Conservation (phyloP, 1,140 invertebrate genomes). For the Brachionus rotundiformis region DNA sequence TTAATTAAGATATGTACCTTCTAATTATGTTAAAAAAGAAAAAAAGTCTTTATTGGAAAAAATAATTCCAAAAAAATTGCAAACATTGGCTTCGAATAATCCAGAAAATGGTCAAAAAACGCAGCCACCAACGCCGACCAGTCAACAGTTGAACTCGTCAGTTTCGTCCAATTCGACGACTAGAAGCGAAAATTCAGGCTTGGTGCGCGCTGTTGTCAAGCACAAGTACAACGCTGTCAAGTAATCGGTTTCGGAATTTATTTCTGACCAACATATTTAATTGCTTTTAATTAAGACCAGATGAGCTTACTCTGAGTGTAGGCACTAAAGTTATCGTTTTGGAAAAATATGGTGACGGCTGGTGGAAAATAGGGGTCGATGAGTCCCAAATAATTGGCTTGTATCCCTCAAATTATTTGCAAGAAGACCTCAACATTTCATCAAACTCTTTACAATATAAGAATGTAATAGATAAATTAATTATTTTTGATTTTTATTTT, state of each 20-base stretch:
- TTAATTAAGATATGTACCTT: conserved; percentile 86
- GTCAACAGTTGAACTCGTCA: conserved; percentile 34
- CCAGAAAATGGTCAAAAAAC: background rate
- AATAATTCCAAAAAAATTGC: conserved; percentile 59
- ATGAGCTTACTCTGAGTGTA: conserved; percentile 81
- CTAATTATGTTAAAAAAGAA: conserved; percentile 97
- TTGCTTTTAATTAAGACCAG: conserved; percentile 91
- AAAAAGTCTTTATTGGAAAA: conserved; percentile 91
- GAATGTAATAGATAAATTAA: conserved; percentile 37
- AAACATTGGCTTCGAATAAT: conserved; percentile 71
- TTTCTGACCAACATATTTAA: conserved; percentile 54
- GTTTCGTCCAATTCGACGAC: conserved; percentile 56
- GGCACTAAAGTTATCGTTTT: conserved; percentile 79
- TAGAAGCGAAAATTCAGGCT: conserved; percentile 71
- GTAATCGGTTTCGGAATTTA: background rate
- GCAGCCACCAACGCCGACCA: conserved; percentile 34
- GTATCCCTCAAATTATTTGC: conserved; percentile 2
- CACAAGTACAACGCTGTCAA: conserved; percentile 69
- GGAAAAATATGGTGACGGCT: conserved; percentile 98
- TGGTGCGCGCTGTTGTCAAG: conserved; percentile 68
- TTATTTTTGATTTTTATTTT: background rate
- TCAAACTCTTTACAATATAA: conserved; percentile 29
- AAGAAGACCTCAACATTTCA: background rate
- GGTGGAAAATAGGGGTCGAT: conserved; percentile 75
- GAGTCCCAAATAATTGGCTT: background rate